These are phyloP conservation scores for Thecocarcelia acutangulata DNA, from an alignment of 2,888 invertebrate genomes.

Conservation along the genomic window DNA sequence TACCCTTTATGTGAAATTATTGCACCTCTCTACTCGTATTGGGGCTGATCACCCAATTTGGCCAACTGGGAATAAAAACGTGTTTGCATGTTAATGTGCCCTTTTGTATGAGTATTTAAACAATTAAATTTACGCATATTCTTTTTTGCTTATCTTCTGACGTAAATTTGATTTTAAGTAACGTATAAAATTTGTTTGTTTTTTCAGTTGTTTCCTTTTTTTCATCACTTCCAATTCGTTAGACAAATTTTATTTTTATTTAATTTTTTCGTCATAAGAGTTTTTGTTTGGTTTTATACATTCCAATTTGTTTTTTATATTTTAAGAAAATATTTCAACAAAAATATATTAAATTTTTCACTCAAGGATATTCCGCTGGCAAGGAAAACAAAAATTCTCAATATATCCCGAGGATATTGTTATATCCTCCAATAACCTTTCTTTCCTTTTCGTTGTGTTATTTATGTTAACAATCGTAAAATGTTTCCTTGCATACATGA, in stretches of 20 bases:
- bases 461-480: conserved; percentile 14
- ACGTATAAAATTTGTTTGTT: not conserved
- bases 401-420: not conserved
- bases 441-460: conserved; percentile 5
- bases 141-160: conserved; percentile 9
- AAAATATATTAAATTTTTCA: conserved; percentile 3
- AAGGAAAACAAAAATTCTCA: conserved; percentile 19
- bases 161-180: not conserved
- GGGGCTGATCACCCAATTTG: too few species aligned
- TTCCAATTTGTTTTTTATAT: too few species aligned
- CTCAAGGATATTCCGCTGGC: conserved; percentile 27
- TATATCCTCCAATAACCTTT: not conserved
- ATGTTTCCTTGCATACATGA: not conserved
- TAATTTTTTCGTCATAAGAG: not conserved
- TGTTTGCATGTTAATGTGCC: too few species aligned
- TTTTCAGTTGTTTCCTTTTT: conserved; percentile 1
- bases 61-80: too few species aligned
- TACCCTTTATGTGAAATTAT: too few species aligned
- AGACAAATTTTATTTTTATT: conserved; percentile 52
- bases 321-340: conserved; percentile 29
- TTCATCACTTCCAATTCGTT: too few species aligned
- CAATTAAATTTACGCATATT: too few species aligned
- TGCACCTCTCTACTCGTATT: too few species aligned
- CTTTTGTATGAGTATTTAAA: too few species aligned
- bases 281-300: too few species aligned